These are phyloP conservation scores for Brachionus plicatilis DNA, from an alignment of 1,140 invertebrate species.

Conservation along the genomic window DNA sequence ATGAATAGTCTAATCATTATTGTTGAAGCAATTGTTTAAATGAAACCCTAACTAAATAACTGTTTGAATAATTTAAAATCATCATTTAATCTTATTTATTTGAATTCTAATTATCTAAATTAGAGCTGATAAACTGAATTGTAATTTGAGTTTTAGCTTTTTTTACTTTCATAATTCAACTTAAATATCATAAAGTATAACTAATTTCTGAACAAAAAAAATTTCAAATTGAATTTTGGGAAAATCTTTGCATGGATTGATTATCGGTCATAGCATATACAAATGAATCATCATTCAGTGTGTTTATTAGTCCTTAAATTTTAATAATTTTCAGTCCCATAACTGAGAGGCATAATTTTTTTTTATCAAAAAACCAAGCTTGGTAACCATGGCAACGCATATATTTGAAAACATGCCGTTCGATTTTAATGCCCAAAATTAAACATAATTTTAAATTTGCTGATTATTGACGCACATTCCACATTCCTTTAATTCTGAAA, in stretches of 20 bases:
- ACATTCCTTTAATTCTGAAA: neutral
- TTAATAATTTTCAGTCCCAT: neutral
- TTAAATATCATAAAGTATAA: neutral
- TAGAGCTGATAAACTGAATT: neutral
- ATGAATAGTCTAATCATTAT: neutral
- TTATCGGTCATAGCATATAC: constrained; percentile 4
- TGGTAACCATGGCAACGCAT: neutral
- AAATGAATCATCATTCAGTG: neutral
- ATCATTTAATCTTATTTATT: neutral
- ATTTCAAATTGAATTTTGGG: neutral
- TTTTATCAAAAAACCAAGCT: neutral
- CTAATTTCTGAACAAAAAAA: neutral
- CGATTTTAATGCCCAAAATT: neutral
- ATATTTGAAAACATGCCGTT: neutral
- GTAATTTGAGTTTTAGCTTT: neutral
- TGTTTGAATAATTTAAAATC: neutral
- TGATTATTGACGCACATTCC: neutral
- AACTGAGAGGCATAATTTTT: neutral
- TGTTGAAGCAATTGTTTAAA: neutral
- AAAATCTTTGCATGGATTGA: neutral
- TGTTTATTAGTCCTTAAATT: neutral
- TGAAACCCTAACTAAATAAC: neutral
- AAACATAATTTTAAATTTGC: neutral
- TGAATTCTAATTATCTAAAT: neutral
- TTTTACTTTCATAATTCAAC: neutral